Percentiles rank a stretch among this genome's conserved stretches.
These are phyloP conservation scores for Oncorhynchus keta DNA, from an alignment of 2,113 vertebrate species.

Conservation along the genomic window DNA sequence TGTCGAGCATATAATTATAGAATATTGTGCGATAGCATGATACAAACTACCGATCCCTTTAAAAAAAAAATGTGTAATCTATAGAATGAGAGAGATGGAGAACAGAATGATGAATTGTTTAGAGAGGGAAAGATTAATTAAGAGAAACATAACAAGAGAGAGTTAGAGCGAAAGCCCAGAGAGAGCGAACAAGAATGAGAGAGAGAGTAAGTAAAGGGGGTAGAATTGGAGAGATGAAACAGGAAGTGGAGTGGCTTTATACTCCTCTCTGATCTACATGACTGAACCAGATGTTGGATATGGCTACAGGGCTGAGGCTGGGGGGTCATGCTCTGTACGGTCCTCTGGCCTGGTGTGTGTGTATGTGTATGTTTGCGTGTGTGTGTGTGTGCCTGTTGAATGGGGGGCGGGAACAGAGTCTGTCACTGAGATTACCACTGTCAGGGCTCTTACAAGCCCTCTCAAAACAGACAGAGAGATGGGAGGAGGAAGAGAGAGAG, in stretches of 20 bases:
- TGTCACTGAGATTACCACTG: slow-evolving; percentile 28
- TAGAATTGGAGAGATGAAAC: slow-evolving; percentile 5
- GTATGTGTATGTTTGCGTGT: too few relatives aligned
- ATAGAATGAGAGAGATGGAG: neutral
- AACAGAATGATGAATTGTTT: neutral
- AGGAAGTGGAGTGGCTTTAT: neutral
- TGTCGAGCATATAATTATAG: too few relatives aligned
- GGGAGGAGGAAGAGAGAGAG: neutral
- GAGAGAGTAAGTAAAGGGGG: neutral
- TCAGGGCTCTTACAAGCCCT: slow-evolving; percentile 35
- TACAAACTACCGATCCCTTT: too few relatives aligned
- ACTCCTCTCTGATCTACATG: slow-evolving; percentile 5
- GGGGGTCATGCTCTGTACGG: neutral
- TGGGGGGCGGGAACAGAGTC: neutral
- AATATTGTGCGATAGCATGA: too few relatives aligned
- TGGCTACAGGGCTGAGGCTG: neutral
- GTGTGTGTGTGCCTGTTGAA: slow-evolving; percentile 2
- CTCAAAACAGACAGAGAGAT: slow-evolving; percentile 15
- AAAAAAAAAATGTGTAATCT: neutral
- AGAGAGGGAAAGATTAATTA: neutral
- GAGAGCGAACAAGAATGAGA: neutral
- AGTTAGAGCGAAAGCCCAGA: neutral
- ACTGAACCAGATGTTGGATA: slow-evolving; percentile 2
- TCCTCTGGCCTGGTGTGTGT: neutral
- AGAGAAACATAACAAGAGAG: neutral